These are phyloP conservation scores for Larimichthys polyactis DNA, from an alignment of 2,113 vertebrate species.

Conservation along the genomic window DNA sequence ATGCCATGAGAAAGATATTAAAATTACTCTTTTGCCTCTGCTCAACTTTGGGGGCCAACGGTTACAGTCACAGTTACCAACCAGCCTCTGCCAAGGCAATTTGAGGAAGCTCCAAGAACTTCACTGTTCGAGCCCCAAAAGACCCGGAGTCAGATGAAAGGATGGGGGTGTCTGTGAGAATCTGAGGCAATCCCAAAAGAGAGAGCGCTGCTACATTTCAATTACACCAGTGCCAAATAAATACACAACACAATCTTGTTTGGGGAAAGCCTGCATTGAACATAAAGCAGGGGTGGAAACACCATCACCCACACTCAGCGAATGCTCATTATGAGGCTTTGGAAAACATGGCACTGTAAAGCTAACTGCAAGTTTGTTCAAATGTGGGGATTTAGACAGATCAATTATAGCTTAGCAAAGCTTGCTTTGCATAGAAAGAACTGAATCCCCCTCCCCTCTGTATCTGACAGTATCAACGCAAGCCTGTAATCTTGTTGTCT, in stretches of 20 bases:
- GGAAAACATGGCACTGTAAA: slow-evolving; percentile 47
- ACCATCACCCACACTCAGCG: slow-evolving; percentile 4
- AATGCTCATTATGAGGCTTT: slow-evolving; percentile 43
- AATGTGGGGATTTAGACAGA: slow-evolving; percentile 51
- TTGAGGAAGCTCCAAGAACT: slow-evolving; percentile 67
- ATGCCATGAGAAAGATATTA: slow-evolving; percentile 29
- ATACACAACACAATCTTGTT: slow-evolving; percentile 51
- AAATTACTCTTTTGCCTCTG: slow-evolving; percentile 51
- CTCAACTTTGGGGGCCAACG: slow-evolving; percentile 23
- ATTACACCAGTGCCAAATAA: slow-evolving; percentile 54
- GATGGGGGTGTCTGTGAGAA: slow-evolving; percentile 38
- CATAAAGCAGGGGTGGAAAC: slow-evolving; percentile 6
- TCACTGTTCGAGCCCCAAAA: slow-evolving; percentile 53
- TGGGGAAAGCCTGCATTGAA: slow-evolving; percentile 40
- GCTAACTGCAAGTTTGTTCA: slow-evolving; percentile 32
- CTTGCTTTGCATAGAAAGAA: slow-evolving; percentile 63
- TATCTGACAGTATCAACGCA: slow-evolving; percentile 51
- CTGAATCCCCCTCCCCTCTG: slow-evolving; percentile 28
- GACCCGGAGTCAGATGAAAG: slow-evolving; percentile 41
- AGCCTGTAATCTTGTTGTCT: slow-evolving; percentile 72
- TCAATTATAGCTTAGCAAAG: slow-evolving; percentile 56
- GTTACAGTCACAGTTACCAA: slow-evolving; percentile 18
- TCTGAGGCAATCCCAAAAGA: slow-evolving; percentile 38
- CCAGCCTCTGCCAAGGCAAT: slow-evolving; percentile 59
- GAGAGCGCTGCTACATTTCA: slow-evolving; percentile 39